Conservation (phyloP, 2,797 vertebrate species). For the Calcarius lapponicus region DNA sequence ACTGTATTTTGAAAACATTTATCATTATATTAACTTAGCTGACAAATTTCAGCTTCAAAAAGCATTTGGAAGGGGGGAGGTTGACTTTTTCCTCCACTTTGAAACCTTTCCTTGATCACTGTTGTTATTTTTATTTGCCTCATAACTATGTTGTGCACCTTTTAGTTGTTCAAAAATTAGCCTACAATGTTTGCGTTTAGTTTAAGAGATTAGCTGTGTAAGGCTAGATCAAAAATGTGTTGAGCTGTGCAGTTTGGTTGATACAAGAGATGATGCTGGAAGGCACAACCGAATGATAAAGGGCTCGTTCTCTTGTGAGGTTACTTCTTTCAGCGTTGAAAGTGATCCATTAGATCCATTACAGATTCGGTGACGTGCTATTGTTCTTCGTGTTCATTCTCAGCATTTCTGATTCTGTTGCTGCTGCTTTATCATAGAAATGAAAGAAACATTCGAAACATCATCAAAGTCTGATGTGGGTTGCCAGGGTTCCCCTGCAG, state of each 20-base stretch:
- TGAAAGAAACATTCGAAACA: neutral
- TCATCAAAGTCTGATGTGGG: neutral
- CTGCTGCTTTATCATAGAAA: neutral
- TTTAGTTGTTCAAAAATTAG: neutral
- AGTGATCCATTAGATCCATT: neutral
- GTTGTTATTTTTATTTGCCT: neutral
- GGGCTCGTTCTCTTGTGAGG: neutral
- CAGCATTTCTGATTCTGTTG: neutral
- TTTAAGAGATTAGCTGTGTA: neutral
- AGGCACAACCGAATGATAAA: neutral
- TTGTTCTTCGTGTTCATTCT: neutral
- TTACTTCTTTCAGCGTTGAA: neutral
- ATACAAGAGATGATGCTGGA: neutral
- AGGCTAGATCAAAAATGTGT: neutral
- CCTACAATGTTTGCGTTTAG: accelerated
- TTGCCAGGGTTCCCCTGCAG: neutral
- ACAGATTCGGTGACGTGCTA: neutral
- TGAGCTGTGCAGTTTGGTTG: neutral
- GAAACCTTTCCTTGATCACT: neutral
- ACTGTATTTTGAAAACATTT: neutral
- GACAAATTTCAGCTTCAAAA: neutral
- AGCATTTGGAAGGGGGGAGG: neutral
- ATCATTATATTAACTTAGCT: neutral
- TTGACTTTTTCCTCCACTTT: neutral
- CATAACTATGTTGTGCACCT: neutral